Evolutionary conservation across 1,140 invertebrate genomes (phyloP), one percentile per base, ranked within the genome.

Genomic region (Oryzaephilus surinamensis): DNA sequence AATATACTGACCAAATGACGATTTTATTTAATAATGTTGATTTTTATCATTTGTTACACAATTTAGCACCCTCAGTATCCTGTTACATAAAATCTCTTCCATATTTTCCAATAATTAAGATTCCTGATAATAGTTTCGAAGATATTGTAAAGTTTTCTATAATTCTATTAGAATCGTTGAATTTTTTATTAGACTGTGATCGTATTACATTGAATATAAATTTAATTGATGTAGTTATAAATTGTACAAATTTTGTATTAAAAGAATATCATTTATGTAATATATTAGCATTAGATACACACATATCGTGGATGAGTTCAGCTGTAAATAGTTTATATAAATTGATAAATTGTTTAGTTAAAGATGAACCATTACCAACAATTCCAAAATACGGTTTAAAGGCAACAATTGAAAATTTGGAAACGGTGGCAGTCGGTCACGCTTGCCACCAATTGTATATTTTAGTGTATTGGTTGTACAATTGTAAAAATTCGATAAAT

Each of bases 101-200:
- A 10, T 53, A 52, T 23, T 33, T 65, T 32, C 47, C 52, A 0
- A 59, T 54, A 10, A 55, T 60, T 23, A 48, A 64, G 43, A 50
- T 76, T 17, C 63, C 70, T 5, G 57, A 63, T 23, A 66, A 72
- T 15, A 63, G 68, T 34, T 44, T 59, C 1, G 65, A 69, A 39
- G 71, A 77, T 49, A 60, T 82, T 2, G 67, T 69, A 0, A 66
- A 71, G 46, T 78, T 83, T 55, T 66, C 67, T 32, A 58, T 77
- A 2, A 40, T 81, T 0, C 75, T 71, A 47, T 54, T 78, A 13
- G 76, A 82, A 61, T 64, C 72, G 34, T 52, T 56, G 5, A 59
- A 60, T 15, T 65, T 57, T 57, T 59, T 64, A 27, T 42, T 68
- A 6, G 19, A 52, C n/a, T n/a, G n/a, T 6, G 14, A 14, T 1